Percentiles rank a stretch among this genome's conserved stretches.
These are phyloP conservation scores for Poicephalus meyeri DNA, from an alignment of 2,113 vertebrate species.

Conservation along the genomic window DNA sequence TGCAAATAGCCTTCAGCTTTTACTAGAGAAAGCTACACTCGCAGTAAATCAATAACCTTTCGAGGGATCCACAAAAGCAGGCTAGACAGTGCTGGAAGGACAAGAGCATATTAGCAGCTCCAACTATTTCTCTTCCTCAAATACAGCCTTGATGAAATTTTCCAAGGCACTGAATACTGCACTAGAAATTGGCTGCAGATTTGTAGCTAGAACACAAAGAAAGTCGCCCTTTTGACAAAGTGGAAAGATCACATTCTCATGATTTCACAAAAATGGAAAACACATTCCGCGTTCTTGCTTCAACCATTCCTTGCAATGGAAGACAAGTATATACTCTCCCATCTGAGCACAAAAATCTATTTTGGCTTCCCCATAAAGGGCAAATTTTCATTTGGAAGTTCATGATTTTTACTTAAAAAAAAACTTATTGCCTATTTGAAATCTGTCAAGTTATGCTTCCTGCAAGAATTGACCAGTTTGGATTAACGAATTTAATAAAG, in stretches of 20 bases:
- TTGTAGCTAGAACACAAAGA: neutral
- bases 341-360: slow-evolving; percentile 11
- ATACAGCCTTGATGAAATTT: slow-evolving; percentile 14
- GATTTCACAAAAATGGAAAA: slow-evolving; percentile 37
- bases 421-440: neutral
- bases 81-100: neutral
- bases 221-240: neutral
- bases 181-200: neutral
- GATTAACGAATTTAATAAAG: neutral
- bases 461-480: neutral
- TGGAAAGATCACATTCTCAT: slow-evolving; percentile 22
- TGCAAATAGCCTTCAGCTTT: slow-evolving; percentile 23
- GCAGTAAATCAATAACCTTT: slow-evolving; percentile 14
- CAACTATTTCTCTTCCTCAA: slow-evolving; percentile 29
- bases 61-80: slow-evolving; percentile 22
- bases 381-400: neutral
- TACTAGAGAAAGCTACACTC: neutral
- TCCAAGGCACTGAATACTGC: neutral
- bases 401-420: neutral
- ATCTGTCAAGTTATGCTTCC: neutral
- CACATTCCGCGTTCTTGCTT: slow-evolving; percentile 9
- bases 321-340: neutral
- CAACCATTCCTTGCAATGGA: neutral
- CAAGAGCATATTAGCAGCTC: neutral
- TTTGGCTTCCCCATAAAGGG: neutral